Evolutionary conservation across 2,113 vertebrate genomes (phyloP).

Genomic region (Chinchilla lanigera): DNA sequence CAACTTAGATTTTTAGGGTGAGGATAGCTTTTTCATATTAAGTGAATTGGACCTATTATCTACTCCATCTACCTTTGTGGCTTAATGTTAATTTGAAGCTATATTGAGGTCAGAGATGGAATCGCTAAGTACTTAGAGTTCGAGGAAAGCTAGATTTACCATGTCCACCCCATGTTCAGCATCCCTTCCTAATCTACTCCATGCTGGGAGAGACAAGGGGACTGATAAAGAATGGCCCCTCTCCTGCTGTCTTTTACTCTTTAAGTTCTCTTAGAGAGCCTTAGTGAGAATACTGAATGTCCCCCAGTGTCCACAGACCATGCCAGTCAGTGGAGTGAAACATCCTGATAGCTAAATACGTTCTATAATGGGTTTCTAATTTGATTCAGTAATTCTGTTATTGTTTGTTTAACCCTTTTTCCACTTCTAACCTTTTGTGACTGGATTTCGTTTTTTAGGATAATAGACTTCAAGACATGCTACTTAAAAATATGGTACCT

Average conservation of each 20-base stretch:
- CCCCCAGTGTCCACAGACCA: background rate
- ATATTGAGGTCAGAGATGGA: background rate
- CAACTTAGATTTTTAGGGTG: background rate
- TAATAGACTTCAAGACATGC: background rate
- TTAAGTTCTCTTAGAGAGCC: background rate
- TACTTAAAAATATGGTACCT: background rate
- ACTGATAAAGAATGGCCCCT: background rate
- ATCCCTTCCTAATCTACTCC: constrained; percentile 2
- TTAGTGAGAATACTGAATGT: background rate
- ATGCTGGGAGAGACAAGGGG: background rate
- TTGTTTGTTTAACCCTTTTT: background rate
- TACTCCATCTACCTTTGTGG: background rate
- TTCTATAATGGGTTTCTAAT: constrained; percentile 6
- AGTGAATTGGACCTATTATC: background rate
- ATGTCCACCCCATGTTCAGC: background rate
- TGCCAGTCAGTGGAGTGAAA: background rate
- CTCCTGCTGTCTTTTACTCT: background rate
- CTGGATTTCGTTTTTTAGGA: background rate
- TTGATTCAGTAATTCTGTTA: background rate
- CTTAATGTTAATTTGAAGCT: constrained; percentile 12
- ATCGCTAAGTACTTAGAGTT: background rate
- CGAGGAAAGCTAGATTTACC: background rate
- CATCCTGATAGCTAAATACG: background rate
- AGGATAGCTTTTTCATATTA: background rate
- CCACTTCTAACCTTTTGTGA: background rate